phyloP scores from a whole-genome alignment of 2,113 vertebrate genomes.

The Oryctolagus cuniculus region mOryCun1.1 NC_091438.1:53459501-53460000 shows the following conservation, averaged over 20 bases:
- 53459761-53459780: no score
- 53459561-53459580: not conserved
- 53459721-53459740: not conserved
- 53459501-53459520: not conserved
- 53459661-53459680: not conserved
- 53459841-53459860: not conserved
- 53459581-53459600: not conserved
- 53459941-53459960: not conserved
- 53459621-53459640: not conserved
- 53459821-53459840: not conserved
- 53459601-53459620: not conserved
- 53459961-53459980: not conserved
- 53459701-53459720: not conserved
- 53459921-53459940: not conserved
- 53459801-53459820: not conserved
- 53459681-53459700: not conserved
- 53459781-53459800: not conserved
- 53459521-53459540: not conserved
- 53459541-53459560: not conserved
- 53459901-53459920: not conserved
- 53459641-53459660: not conserved
- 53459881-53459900: not conserved
- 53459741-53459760: no score
- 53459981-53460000: fast-evolving
- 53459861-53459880: not conserved